Conservation (phyloP, 2,888 invertebrate genomes). For the Trilocha varians region DNA sequence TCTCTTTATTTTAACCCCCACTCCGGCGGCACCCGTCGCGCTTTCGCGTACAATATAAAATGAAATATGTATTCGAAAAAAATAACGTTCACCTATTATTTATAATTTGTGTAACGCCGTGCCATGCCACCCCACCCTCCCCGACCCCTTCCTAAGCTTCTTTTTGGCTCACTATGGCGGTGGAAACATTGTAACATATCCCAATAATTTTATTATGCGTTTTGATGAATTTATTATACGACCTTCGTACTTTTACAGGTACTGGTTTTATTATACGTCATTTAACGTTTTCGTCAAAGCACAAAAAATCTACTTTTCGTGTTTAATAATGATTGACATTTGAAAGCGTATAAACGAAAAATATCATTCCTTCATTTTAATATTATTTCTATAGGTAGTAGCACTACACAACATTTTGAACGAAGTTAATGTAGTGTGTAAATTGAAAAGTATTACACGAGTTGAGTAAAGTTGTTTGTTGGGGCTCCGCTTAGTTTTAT, state of each 20-base stretch:
- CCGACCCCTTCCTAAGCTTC: conserved; percentile 8
- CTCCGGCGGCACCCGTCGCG: conserved; percentile 45
- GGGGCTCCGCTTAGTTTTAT: conserved; percentile 31
- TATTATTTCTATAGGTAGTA: no score
- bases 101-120: conserved; percentile 61
- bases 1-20: conserved; percentile 72
- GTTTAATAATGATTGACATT: no score
- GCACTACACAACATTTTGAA: no score
- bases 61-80: conserved; percentile 69
- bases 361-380: no score
- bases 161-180: background rate
- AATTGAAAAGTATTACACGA: conserved; percentile 1
- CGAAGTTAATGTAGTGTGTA: conserved; percentile 3
- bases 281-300: no score
- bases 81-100: conserved; percentile 69
- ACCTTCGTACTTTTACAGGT: background rate
- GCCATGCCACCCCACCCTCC: conserved; percentile 18
- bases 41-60: conserved; percentile 65
- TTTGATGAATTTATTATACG: background rate
- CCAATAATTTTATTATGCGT: background rate
- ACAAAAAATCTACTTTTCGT: no score
- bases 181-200: background rate
- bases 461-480: conserved; percentile 20
- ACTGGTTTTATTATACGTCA: background rate
- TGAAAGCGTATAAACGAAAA: no score